These are phyloP conservation scores for Eupristina koningsbergeri DNA, from an alignment of 1,140 invertebrate species.

Conservation along the genomic window DNA sequence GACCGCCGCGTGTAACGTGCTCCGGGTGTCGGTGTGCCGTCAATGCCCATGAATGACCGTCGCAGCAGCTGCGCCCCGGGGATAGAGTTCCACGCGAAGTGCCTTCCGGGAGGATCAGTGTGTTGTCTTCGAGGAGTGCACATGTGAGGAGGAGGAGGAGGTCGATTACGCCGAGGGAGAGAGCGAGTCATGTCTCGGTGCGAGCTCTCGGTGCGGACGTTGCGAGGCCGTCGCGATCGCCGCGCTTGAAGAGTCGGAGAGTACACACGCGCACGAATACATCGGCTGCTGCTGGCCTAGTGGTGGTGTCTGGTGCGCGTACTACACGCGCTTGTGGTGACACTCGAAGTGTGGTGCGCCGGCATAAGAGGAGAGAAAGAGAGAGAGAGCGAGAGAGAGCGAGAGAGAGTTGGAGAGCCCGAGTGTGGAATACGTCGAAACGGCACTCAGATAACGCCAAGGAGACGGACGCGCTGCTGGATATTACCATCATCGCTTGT, in stretches of 20 bases:
- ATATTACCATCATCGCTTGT: constrained; percentile 54
- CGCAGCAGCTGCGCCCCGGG: not conserved
- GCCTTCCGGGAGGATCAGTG: not conserved
- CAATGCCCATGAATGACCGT: not conserved
- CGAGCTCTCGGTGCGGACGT: constrained; percentile 13
- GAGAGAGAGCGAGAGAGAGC: not conserved
- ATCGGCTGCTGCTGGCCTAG: not conserved
- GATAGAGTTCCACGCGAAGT: not conserved
- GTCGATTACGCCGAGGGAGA: not conserved
- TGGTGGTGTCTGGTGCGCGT: not conserved
- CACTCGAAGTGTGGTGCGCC: not conserved
- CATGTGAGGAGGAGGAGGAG: not conserved
- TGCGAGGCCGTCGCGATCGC: constrained; percentile 30
- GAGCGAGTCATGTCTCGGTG: not conserved
- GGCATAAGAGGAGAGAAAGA: not conserved
- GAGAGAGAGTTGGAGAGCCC: not conserved
- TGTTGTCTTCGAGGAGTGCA: not conserved
- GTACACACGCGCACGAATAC: not conserved
- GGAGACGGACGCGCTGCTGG: constrained; percentile 16
- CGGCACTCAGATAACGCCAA: not conserved
- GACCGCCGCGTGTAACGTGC: not conserved
- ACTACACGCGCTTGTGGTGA: not conserved
- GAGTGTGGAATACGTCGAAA: constrained; percentile 16
- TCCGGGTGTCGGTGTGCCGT: not conserved
- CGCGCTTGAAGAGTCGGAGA: not conserved